Evolutionary conservation across 2,888 invertebrate genomes (phyloP).

Genomic region (Drosophila demipolita): DNA sequence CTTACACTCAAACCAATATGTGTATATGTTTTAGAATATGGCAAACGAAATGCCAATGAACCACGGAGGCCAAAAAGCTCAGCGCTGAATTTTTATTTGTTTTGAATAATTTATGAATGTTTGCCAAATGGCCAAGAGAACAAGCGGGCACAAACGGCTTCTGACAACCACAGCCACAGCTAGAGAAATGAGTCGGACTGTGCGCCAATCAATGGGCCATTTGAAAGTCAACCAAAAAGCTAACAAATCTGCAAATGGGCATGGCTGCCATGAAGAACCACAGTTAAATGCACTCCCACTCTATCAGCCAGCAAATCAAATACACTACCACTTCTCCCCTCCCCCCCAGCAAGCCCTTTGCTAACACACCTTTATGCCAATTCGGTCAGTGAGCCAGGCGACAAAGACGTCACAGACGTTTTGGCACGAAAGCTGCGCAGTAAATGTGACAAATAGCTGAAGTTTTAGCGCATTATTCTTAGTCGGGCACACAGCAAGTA

Average conservation of each 20-base stretch:
- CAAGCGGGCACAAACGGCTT: constrained; percentile 24
- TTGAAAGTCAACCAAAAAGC: constrained; percentile 50
- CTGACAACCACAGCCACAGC: constrained; percentile 32
- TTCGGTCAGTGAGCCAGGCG: constrained; percentile 61
- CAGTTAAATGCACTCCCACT: constrained; percentile 21
- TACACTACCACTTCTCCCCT: not conserved
- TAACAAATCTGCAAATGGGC: constrained; percentile 30
- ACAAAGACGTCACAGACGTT: constrained; percentile 44
- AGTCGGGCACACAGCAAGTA: constrained; percentile 40
- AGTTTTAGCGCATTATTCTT: constrained; percentile 58
- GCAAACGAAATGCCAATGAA: constrained; percentile 74
- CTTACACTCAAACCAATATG: constrained; percentile 6
- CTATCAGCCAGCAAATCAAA: not conserved
- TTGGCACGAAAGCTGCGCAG: constrained; percentile 15
- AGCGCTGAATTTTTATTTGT: constrained; percentile 55
- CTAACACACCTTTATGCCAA: constrained; percentile 35
- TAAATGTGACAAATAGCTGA: constrained; percentile 66
- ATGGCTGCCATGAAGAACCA: constrained; percentile 20
- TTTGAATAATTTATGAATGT: constrained; percentile 76
- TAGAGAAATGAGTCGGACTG: constrained; percentile 38
- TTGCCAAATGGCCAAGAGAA: constrained; percentile 60
- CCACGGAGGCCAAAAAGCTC: constrained; percentile 70
- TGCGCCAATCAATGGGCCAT: constrained; percentile 49
- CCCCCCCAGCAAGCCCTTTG: not conserved
- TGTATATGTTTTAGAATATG: constrained; percentile 25